Base-by-base conservation (phyloP, 2,888 invertebrate species). In the Noctua fimbriata region DNA sequence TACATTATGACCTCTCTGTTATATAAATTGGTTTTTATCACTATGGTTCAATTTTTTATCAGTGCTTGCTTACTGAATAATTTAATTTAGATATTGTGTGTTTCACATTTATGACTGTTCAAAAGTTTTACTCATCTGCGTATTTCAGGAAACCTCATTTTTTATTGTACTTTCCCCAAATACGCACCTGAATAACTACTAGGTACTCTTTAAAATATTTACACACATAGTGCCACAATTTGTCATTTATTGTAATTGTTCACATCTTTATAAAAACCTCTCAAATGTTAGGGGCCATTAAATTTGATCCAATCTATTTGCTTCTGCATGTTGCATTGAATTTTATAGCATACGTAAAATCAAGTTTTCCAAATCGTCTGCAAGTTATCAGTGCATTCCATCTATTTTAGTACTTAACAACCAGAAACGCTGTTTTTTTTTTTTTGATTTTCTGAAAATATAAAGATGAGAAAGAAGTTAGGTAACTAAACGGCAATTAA, bases 371-470 rank as follows among this genome's bases (percentile, higher is more conserved):
- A 67, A 41, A 67, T 47, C 24, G 69, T 76, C 55, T 47, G 63
- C 70, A 72, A 83, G 21, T 36, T 78, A 58, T 70, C 69, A 78
- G 80, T 76, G 83, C 88, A 88, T 88, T 88, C 88, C 88, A 88
- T 87, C 81, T 81, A 87, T 41, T 69, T 58, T 49, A 66, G 76
- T 81, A 76, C 55, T 41, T 82, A 69, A 55, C n/a, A 70, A 66
- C 9, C 5, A 52, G 5, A 12, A 16, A 24, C 16, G 41, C 36
- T 18, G 16, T 18, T 18, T 52, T 7, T 0, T 41, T 44, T 67
- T 49, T 28, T 44, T 52, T 73, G 2, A 41, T 47, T 32, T 78
- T 36, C n/a, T 49, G 12, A 52, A 44, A 70, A 60, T 72, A 36
- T 36, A 58, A n/a, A 24, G 32, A 73, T 36, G 6, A 71, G 58